Evolutionary conservation across 2,888 invertebrate genomes (phyloP).

Genomic region (Acheta domesticus): DNA sequence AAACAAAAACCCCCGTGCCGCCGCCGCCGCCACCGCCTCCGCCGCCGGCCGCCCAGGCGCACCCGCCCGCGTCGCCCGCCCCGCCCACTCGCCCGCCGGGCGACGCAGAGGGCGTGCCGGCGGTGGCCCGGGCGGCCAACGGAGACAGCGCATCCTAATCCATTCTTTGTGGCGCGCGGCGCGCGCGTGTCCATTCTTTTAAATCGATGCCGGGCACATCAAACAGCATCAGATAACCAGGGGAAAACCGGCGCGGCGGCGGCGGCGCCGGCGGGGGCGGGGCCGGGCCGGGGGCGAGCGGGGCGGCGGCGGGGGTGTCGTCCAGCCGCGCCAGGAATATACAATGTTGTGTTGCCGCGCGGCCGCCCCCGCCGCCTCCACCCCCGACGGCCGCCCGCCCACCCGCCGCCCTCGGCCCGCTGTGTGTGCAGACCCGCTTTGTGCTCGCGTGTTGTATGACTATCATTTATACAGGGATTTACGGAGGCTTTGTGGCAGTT

Average conservation of each 20-base stretch:
- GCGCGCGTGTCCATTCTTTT: slow-evolving; percentile 37
- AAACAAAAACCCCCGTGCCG: slow-evolving; percentile 28
- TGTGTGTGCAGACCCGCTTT: background rate
- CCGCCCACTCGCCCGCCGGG: background rate
- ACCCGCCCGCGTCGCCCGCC: background rate
- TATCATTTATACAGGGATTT: slow-evolving; percentile 18
- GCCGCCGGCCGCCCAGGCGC: background rate
- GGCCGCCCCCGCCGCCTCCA: background rate
- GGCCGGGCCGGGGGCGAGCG: background rate
- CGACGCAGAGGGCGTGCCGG: background rate
- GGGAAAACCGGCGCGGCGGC: background rate
- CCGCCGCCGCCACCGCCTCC: background rate
- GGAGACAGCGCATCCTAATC: slow-evolving; percentile 39
- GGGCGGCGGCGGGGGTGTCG: background rate
- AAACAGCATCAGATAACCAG: slow-evolving; percentile 24
- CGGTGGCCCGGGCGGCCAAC: background rate
- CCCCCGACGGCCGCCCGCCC: background rate
- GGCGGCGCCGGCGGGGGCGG: slow-evolving; percentile 2
- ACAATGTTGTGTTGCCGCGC: slow-evolving; percentile 19
- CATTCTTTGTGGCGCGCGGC: slow-evolving; percentile 41
- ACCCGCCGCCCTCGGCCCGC: background rate
- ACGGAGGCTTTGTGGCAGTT: slow-evolving; percentile 18
- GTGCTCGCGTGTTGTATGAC: slow-evolving; percentile 18
- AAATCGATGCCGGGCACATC: slow-evolving; percentile 42
- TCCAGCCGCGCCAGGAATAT: background rate